Base-by-base conservation (phyloP, 2,888 invertebrate genomes). In the Acanthosoma haemorrhoidale region DNA sequence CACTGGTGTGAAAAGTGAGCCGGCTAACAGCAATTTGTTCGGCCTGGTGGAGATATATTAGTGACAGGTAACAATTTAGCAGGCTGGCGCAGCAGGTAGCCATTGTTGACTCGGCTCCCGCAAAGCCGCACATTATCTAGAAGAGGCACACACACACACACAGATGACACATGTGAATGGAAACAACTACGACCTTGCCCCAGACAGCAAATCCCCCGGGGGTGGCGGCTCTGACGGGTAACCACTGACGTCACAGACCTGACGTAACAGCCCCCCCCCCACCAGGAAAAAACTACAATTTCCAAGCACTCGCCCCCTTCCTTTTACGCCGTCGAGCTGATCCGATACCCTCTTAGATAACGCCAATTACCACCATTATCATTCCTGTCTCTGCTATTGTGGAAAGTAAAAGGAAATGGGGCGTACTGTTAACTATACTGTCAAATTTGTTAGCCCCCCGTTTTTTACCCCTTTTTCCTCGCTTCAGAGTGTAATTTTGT, bases 351-450 rank as follows among this genome's bases (percentile, higher is more conserved):
- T n/a, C 25, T 51, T 51, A 25, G 51, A 51, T 51, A 51, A 51
- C 51, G 51, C 6, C 51, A 51, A 51, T 51, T 51, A 51, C n/a
- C 51, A 51, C 51, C 21, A 51, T 51, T 51, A 51, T 25, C 51
- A 51, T 51, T 51, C 51, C 25, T 51, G n/a, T 21, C 2, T 25
- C 25, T 8, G 43, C 21, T 21, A 13, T 25, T 25, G 25, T 25
- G 2, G 25, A 25, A 25, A 51, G 51, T 25, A 51, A 25, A 25
- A 51, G 25, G 51, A 51, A 51, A 51, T 51, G 25, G 25, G 25
- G 25, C 51, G 51, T 51, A 43, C 18, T 43, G 11, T 3, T 43
- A 4, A 2, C 41, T 41, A 2, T 41, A 43, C 13, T 21, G 4
- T 3, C 6, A 11, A 21, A 21, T 43, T 43, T 43, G 16, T n/a